Base-by-base conservation (phyloP, 1,140 invertebrate genomes). In the Papilio helenus region DNA sequence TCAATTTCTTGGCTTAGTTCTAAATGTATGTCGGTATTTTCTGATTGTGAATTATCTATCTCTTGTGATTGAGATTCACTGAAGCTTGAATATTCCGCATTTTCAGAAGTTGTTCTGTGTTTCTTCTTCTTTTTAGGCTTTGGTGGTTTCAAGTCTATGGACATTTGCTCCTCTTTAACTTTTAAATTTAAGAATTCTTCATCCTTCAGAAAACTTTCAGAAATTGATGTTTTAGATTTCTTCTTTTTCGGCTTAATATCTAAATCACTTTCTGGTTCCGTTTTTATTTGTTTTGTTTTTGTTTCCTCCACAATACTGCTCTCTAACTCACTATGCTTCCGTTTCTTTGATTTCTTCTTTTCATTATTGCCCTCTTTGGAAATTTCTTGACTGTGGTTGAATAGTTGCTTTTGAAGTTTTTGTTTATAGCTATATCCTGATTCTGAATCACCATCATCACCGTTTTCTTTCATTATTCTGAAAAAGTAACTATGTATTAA, bases 191-290 rank as follows among this genome's bases (percentile, higher is more conserved):
- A 79, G 46, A 83, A 88, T 18, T 79, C 80, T 79, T 86, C 84
- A 79, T 86, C 84, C 74, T 26, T 8, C 9, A 58, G 18, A 58
- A 26, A n/a, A 76, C 34, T 77, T 8, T 86, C 74, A 61, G 51
- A 72, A 26, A 42, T 18, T 26, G 78, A 80, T 39, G 82, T 71
- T 26, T 85, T 76, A 39, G 10, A 61, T 68, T 76, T 80, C 14
- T 81, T 86, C 72, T 87, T 85, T 55, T 82, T 85, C 78, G 80
- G 82, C 29, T 68, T 79, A 34, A 34, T 49, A 20, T 85, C 86
- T 71, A 80, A 68, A 72, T 89, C 89, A 86, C 85, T 88, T 71
- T 87, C 84, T 61, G 81, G 81, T 84, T 89, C 87, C 18, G 68
- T 29, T 77, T 89, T 90, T 72, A 88, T 82, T 46, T 76, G 73